Base-by-base conservation (phyloP, 2,113 vertebrate genomes). In the Amblyopsis rosae region DNA sequence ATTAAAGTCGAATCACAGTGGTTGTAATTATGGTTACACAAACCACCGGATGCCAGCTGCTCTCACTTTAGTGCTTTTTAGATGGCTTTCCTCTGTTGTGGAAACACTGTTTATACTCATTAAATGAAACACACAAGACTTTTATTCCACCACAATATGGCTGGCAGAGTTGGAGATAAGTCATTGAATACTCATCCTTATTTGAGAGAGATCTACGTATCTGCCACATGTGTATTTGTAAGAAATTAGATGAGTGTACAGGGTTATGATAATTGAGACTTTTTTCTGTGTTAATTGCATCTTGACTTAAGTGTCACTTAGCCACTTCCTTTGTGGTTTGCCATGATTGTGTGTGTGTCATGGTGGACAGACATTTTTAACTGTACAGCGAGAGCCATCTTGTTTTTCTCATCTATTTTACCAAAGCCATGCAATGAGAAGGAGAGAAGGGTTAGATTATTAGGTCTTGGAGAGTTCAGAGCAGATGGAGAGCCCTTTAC, bases 31-130 rank as follows among this genome's bases (percentile, higher is more conserved):
- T 26, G 45, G 32, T 61, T 32, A 60, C 13, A 67, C 81, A 80
- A 79, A 81, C 69, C 73, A 79, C 12, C 60, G n/a, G 75, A 76
- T 71, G 80, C 70, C 77, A 86, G 84, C 76, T 80, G 75, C 75
- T 8, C 60, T 69, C 57, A 3, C 32, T 69, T 76, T 59, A 70
- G 45, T 9, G 8, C 62, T n/a, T 4, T 75, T 78, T 61, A 46
- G 70, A 79, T 59, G 73, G 15, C 32, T 79, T 77, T 47, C 19
- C 79, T 76, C 62, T 82, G 59, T 70, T 26, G 73, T 62, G 64
- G 74, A 74, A 78, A 59, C 35, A 55, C 41, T 51, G 48, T 53
- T 48, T 1, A 26, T 3, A 26, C 61, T 59, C 64, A 59, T 48
- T 67, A 69, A 74, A 15, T 56, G 45, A 72, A 70, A 63, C 41